A percentile compares a stretch with the other conserved stretches of the same genome.
These are phyloP conservation scores for Pteropus alecto DNA, from an alignment of 2,113 vertebrate species.

Conservation along the genomic window DNA sequence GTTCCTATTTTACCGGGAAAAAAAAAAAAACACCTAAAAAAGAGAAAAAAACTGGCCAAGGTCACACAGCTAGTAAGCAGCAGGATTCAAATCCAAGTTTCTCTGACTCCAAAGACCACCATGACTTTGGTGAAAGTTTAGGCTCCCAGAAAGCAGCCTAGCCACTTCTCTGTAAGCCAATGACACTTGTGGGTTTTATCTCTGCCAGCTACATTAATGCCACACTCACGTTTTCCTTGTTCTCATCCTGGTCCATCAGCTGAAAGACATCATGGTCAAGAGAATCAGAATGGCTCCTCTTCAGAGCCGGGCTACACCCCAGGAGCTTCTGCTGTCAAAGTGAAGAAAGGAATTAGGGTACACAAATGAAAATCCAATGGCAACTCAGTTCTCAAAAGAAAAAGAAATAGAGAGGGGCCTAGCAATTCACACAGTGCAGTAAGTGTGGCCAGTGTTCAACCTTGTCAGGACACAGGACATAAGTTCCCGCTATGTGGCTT, in stretches of 20 bases:
- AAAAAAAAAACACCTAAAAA: background rate
- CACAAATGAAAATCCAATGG: background rate
- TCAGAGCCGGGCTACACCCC: slow-evolving; percentile 90
- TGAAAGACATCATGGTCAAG: slow-evolving; percentile 85
- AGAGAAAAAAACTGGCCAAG: background rate
- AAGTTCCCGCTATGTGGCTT: background rate
- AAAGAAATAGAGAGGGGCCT: background rate
- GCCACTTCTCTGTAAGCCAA: background rate
- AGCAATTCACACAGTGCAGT: background rate
- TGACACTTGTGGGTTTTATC: background rate
- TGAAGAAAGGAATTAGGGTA: background rate
- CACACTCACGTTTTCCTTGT: slow-evolving; percentile 93
- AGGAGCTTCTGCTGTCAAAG: slow-evolving; percentile 86
- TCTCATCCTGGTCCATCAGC: slow-evolving; percentile 77
- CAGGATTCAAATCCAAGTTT: background rate
- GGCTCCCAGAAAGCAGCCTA: background rate
- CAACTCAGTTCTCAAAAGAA: background rate
- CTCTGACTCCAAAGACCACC: background rate
- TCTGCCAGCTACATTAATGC: background rate
- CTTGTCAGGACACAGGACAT: background rate
- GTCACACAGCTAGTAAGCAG: background rate
- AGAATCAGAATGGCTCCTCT: slow-evolving; percentile 82
- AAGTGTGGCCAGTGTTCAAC: background rate
- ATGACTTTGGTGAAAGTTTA: background rate
- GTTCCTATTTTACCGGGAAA: background rate